Base-by-base conservation (phyloP, 2,888 invertebrate genomes). In the Unio delphinus region DNA sequence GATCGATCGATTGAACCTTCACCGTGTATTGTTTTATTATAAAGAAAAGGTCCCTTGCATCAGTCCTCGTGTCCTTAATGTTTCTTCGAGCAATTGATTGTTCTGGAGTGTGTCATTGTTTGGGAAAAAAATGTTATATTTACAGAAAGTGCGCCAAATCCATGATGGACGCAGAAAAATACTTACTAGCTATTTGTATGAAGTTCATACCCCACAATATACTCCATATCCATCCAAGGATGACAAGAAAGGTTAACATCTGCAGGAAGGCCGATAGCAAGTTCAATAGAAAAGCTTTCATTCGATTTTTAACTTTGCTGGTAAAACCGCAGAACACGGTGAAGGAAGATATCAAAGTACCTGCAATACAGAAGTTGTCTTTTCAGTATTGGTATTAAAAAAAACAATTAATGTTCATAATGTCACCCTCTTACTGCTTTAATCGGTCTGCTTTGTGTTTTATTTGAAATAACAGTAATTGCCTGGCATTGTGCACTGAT, bases 191-290 rank as follows among this genome's bases (percentile, higher is more conserved):
- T 68, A 90, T 80, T 70, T 90, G 90, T 57, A 91, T 88, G 82
- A 91, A 90, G 73, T 89, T 88, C 83, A 91, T 89, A 15, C 91
- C 91, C 91, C 91, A 91, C 61, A 90, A 82, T 64, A 91, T 90
- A 70, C 91, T 91, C 92, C 92, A 92, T 56, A 92, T 89, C 90
- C 91, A 91, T 60, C 92, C 92, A 55, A 92, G 89, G 17, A 92
- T 88, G 62, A 92, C 76, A 55, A 91, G 87, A 64, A 90, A 88
- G 6, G 90, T 89, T 66, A 91, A 72, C 79, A 91, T 86, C 86
- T 92, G 91, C 17, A 92, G 86, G 56, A 91, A 75, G 56, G 90
- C 91, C 8, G 91, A 89, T 55, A 91, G 72, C 18, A 91, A 71
- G 79, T 91, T 91, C 57, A 89, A 82, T 23, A 82, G 78, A 72